Conservation (phyloP, 1,140 invertebrate genomes). For the Charaxes varanes region DNA sequence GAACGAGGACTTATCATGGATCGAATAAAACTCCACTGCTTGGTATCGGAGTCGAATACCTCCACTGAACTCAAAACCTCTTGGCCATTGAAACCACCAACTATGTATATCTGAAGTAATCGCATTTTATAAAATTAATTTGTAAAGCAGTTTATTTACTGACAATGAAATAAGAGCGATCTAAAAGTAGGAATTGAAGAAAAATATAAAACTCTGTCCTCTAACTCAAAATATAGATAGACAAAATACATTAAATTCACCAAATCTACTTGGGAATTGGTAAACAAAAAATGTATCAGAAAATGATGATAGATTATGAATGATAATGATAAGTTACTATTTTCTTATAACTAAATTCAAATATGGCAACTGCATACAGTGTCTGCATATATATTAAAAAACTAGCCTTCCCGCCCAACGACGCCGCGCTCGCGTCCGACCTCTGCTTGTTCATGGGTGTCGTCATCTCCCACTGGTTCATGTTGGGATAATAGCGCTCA, state of each 20-base stretch:
- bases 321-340: too few species aligned
- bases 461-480: slow-evolving; percentile 82
- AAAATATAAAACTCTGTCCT: too few species aligned
- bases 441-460: slow-evolving; percentile 80
- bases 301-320: too few species aligned
- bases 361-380: too few species aligned
- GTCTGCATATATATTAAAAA: neutral
- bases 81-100: slow-evolving; percentile 85
- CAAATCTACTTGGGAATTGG: too few species aligned
- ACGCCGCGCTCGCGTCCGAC: slow-evolving; percentile 80
- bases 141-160: too few species aligned
- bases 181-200: too few species aligned
- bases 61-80: slow-evolving; percentile 79
- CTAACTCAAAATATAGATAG: too few species aligned
- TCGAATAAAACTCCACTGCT: slow-evolving; percentile 83
- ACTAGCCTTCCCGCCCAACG: slow-evolving; percentile 68
- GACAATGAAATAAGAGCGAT: neutral
- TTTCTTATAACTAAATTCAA: too few species aligned
- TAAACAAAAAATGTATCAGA: too few species aligned
- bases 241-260: too few species aligned
- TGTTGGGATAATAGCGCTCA: slow-evolving; percentile 75
- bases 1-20: slow-evolving; percentile 83
- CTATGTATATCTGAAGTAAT: slow-evolving; percentile 78
- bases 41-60: slow-evolving; percentile 77
- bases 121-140: neutral